Conservation (phyloP, 2,888 invertebrate species). For the Lasioglossum zephyrum region DNA sequence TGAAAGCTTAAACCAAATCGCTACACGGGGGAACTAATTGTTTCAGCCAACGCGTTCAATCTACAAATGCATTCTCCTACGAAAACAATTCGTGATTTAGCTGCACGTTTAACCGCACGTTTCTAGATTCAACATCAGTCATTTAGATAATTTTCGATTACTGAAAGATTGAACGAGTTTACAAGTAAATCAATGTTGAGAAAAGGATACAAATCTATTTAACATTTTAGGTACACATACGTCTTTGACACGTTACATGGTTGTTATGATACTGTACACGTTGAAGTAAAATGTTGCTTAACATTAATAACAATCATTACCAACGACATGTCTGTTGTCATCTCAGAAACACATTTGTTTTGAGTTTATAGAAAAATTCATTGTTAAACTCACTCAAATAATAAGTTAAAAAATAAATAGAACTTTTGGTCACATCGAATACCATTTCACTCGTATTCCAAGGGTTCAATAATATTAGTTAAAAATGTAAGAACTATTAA, state of each 20-base stretch:
- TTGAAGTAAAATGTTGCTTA: too few species aligned
- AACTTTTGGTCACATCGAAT: not conserved
- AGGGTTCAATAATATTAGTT: not conserved
- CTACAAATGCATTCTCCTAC: slow-evolving; percentile 7
- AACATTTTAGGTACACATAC: not conserved
- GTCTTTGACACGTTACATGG: too few species aligned
- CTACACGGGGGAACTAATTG: slow-evolving; percentile 22
- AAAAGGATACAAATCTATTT: not conserved
- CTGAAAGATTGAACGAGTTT: not conserved
- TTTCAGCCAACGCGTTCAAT: slow-evolving; percentile 11
- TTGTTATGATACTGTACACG: too few species aligned
- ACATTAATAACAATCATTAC: too few species aligned
- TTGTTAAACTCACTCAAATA: too few species aligned
- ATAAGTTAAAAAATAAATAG: not conserved
- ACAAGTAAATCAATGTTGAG: not conserved
- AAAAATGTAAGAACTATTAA: not conserved
- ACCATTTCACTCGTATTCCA: not conserved
- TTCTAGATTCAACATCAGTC: not conserved
- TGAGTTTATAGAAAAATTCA: too few species aligned
- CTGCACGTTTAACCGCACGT: not conserved
- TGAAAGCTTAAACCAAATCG: slow-evolving; percentile 13
- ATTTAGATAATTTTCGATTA: slow-evolving; percentile 16
- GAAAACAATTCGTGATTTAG: not conserved
- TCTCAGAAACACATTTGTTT: too few species aligned
- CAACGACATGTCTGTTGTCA: too few species aligned